These are phyloP conservation scores for Hippocampus guttulatus DNA, from an alignment of 2,113 vertebrate species.

Conservation along the genomic window DNA sequence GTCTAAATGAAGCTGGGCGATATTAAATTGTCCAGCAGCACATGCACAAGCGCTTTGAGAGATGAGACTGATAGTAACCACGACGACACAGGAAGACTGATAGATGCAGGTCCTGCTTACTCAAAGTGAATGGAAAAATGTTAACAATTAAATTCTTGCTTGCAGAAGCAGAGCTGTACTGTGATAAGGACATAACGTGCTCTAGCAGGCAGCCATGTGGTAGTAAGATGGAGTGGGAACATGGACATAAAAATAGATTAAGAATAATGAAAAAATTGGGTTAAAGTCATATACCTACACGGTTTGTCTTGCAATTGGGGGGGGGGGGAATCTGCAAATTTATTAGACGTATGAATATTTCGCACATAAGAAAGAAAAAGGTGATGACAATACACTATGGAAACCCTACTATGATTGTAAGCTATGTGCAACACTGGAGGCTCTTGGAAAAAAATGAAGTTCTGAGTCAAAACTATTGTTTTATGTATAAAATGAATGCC, in stretches of 20 bases:
- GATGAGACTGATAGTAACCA: conserved; percentile 37
- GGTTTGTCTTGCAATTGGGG: neutral
- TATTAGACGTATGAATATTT: neutral
- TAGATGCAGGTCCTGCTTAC: neutral
- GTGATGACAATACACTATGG: neutral
- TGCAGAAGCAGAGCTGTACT: neutral
- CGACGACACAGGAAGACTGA: neutral
- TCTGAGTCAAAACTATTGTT: no score
- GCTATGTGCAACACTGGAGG: neutral
- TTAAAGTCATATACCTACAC: no score
- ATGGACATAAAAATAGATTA: neutral
- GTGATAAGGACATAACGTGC: neutral
- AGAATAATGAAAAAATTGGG: neutral
- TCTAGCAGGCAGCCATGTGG: neutral
- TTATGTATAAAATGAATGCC: no score
- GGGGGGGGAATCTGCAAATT: neutral
- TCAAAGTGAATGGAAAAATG: neutral
- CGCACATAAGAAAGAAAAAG: neutral
- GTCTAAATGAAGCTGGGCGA: conserved; percentile 43
- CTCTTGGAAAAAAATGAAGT: neutral
- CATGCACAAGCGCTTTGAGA: conserved; percentile 24
- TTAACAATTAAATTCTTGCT: neutral
- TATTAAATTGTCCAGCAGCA: conserved; percentile 44
- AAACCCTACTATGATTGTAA: conserved; percentile 16
- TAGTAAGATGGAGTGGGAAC: neutral